phyloP scores from a whole-genome alignment of 2,888 invertebrate species.

The Blastobasis adustella region DNA sequence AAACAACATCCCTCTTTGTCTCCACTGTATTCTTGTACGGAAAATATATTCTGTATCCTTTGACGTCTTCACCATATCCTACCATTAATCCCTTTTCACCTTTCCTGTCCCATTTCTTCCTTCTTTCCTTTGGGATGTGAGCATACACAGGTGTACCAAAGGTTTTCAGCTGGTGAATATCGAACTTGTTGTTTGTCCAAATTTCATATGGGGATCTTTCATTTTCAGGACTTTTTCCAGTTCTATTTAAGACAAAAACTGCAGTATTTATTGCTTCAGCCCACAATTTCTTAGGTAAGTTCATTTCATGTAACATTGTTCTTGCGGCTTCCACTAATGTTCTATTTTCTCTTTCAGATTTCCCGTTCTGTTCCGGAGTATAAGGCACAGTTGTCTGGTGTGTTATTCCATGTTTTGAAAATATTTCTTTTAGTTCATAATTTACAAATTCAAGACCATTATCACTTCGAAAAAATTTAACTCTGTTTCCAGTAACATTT shows the following conservation, averaged over 20 bases:
- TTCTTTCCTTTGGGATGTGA: no score
- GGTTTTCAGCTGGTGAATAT: conserved; percentile 8
- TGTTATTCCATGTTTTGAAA: conserved; percentile 3
- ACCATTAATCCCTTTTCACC: conserved; percentile 11
- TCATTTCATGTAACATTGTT: conserved; percentile 6
- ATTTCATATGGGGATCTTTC: conserved; percentile 14
- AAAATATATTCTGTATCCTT: conserved; percentile 13
- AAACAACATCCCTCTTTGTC: conserved; percentile 11
- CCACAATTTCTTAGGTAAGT: conserved; percentile 11
- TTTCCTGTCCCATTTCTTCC: conserved; percentile 9
- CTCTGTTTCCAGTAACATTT: conserved; percentile 11
- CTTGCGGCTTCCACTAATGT: conserved; percentile 10
- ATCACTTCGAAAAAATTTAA: conserved; percentile 11
- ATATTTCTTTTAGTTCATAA: conserved; percentile 7
- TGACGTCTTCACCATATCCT: conserved; percentile 13
- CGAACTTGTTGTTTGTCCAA: conserved; percentile 8
- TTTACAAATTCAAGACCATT: conserved; percentile 15
- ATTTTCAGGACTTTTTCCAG: conserved; percentile 5
- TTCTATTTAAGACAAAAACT: conserved; percentile 3
- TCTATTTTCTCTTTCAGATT: conserved; percentile 7
- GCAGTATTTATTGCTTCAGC: conserved; percentile 10
- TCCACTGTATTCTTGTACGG: conserved; percentile 9
- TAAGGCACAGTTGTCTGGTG: conserved; percentile 6
- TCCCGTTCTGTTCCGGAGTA: conserved; percentile 10
- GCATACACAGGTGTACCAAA: conserved; percentile 14